Percentiles rank a stretch among this genome's conserved stretches.
Evolutionary conservation across 2,888 invertebrate genomes (phyloP).

Genomic region (Amphipoea lucens): DNA sequence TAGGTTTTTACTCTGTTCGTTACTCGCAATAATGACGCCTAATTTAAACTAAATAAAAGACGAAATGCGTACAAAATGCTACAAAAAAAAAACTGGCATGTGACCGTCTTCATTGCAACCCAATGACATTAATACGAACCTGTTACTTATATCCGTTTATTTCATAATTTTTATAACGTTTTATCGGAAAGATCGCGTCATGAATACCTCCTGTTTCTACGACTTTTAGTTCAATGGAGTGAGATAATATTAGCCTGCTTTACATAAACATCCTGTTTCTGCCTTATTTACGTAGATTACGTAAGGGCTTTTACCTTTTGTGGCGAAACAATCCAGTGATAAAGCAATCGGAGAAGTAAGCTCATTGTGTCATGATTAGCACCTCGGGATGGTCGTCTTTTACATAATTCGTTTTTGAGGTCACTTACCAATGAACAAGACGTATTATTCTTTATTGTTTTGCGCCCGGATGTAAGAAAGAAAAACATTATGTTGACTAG

Average conservation of each 20-base stretch:
- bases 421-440: not conserved
- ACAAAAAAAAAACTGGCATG: not conserved
- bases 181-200: not conserved
- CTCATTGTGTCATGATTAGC: not conserved
- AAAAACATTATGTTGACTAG: slow-evolving; percentile 28
- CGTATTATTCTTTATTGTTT: slow-evolving; percentile 27
- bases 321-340: not conserved
- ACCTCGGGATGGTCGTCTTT: slow-evolving; percentile 39
- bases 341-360: not conserved
- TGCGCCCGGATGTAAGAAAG: slow-evolving; percentile 30
- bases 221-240: not conserved
- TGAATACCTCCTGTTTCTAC: not conserved
- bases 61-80: slow-evolving; percentile 4
- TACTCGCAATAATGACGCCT: slow-evolving; percentile 37
- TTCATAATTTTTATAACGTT: not conserved
- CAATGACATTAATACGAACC: not conserved
- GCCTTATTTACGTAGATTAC: not conserved
- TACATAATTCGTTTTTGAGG: not conserved
- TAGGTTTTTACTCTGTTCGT: slow-evolving; percentile 84
- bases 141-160: not conserved
- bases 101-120: too few relatives aligned
- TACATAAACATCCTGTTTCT: not conserved
- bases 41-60: slow-evolving; percentile 26
- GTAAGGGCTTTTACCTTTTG: not conserved
- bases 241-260: not conserved